Evolutionary conservation across 64 coral and sea anemone genomes (phyloP), one percentile per base, ranked within the genome.

Genomic region (Montipora foliosa): DNA sequence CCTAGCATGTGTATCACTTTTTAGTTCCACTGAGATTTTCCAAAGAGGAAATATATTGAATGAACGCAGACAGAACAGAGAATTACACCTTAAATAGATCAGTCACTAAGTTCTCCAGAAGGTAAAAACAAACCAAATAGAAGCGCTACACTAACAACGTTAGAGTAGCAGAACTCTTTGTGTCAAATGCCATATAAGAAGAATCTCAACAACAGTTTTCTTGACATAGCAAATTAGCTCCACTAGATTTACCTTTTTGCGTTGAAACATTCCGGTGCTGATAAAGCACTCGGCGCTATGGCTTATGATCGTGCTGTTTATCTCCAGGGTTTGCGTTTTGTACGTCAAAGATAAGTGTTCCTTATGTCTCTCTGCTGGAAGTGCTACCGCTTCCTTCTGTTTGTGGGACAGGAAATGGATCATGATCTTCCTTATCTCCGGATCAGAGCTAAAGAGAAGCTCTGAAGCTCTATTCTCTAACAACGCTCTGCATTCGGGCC

Each of bases 401-500:
- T 85, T 85, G 13, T 85, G 45, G n/a, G 16, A 49, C 4, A 72
- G 11, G 44, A 50, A 49, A 20, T 85, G 45, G 11, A 70, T 14
- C 82, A 85, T 29, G 46, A 70, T n/a, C 13, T 8, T 85, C 62
- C 62, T 85, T 5, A 15, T 85, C 16, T 70, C 62, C 9, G 47
- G 12, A 46, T 85, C 82, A 11, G 82, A 64, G 67, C 44, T 20
- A 22, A 86, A 86, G 6, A 86, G 45, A 13, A 86, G 6, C n/a
- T 71, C 62, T 21, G 82, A 86, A 9, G 60, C 47, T 15, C 67
- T 4, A 2, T 47, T 6, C 66, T 86, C 82, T 2, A 86, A 11
- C 17, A 86, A 22, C 7, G 20, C 62, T 70, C 82, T 48, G 44
- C 82, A 71, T 49, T 86, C 82, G n/a, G 82, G 82, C 20, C 47